A percentile compares a stretch with the other conserved stretches of the same genome.
phyloP scores from a whole-genome alignment of 2,113 vertebrate genomes.

The Antechinus stuartii region DNA sequence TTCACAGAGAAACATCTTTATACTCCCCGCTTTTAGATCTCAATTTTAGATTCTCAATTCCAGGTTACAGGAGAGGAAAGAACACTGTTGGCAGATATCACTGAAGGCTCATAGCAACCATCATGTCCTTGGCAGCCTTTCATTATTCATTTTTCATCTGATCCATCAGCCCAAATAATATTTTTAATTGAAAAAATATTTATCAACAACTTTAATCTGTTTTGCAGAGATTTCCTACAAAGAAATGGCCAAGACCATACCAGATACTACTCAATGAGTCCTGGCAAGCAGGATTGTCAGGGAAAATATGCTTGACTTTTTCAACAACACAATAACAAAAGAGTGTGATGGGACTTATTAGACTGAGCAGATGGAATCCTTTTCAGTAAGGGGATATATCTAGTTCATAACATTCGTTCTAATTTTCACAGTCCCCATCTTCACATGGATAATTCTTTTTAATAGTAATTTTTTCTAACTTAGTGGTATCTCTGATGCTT shows the following conservation, averaged over 20 bases:
- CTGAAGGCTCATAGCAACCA: background rate
- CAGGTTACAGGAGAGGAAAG: background rate
- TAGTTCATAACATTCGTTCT: background rate
- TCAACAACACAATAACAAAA: background rate
- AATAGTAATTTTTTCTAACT: constrained; percentile 27
- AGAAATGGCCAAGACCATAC: background rate
- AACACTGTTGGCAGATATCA: background rate
- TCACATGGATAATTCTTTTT: constrained; percentile 14
- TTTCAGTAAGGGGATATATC: background rate
- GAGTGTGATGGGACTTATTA: constrained; percentile 25
- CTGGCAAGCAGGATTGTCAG: background rate
- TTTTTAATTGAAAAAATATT: constrained; percentile 41
- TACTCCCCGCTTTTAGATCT: background rate
- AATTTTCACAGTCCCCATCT: constrained; percentile 26
- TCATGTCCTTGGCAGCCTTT: constrained; percentile 2
- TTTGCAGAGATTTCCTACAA: background rate
- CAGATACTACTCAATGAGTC: background rate
- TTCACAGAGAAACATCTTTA: background rate
- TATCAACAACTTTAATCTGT: constrained; percentile 1
- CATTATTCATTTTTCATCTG: constrained; percentile 8
- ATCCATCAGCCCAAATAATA: constrained; percentile 4
- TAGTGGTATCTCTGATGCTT: background rate
- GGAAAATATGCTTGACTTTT: constrained; percentile 25
- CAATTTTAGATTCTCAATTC: background rate
- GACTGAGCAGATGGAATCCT: constrained; percentile 48